These are phyloP conservation scores for Caligus rogercresseyi DNA, from an alignment of 1,140 invertebrate genomes.

Conservation along the genomic window DNA sequence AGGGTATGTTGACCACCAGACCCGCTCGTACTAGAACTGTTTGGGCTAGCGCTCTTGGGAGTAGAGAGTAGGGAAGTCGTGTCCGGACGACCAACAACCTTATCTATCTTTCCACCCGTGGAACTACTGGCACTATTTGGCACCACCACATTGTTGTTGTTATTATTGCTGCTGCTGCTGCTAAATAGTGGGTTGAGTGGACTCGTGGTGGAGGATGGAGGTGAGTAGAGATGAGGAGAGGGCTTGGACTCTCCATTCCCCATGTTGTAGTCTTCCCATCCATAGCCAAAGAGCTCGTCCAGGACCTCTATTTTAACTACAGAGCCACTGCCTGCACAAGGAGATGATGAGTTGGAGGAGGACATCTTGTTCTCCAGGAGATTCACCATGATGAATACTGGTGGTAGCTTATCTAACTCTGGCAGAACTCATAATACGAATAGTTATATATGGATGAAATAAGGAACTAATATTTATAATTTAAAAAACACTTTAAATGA, in stretches of 20 bases:
- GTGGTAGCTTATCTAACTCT: no score
- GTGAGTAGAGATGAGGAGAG: neutral
- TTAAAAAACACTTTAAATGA: no score
- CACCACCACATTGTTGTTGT: no score
- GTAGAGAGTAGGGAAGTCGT: neutral
- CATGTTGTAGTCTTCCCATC: no score
- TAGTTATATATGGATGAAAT: no score
- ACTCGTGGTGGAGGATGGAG: neutral
- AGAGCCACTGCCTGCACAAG: no score
- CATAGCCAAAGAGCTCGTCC: neutral
- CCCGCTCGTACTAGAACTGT: no score
- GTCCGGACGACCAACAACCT: neutral
- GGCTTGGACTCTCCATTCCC: no score
- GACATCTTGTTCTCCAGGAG: neutral
- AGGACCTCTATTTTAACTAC: neutral
- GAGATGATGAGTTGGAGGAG: neutral
- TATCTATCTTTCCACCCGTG: neutral
- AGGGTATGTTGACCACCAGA: no score
- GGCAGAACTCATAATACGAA: no score
- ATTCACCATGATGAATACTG: neutral
- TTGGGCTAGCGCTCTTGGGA: neutral
- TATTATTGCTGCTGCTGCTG: neutral
- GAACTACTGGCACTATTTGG: no score
- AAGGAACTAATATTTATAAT: no score
- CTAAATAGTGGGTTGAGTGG: neutral